These are phyloP conservation scores for Eurypyga helias DNA, from an alignment of 2,113 vertebrate species.

Conservation along the genomic window DNA sequence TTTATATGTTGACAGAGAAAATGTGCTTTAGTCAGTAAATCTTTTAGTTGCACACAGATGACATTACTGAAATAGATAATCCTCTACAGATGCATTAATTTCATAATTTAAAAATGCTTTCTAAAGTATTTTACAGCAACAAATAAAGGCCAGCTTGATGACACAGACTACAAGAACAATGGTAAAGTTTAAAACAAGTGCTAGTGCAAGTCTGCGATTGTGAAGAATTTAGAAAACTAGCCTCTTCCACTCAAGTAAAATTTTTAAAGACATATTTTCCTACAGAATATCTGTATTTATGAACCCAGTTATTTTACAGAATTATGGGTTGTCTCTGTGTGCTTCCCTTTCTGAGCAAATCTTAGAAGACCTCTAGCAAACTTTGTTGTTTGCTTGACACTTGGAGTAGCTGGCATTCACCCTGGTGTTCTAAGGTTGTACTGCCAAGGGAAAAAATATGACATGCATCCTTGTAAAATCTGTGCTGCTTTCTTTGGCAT, in stretches of 20 bases:
- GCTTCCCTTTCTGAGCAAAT: background rate
- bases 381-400: background rate
- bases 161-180: background rate
- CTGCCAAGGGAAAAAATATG: constrained; percentile 47
- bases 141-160: background rate
- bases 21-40: constrained; percentile 2
- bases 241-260: background rate
- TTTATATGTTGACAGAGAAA: background rate
- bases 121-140: background rate
- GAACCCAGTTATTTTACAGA: background rate
- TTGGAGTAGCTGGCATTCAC: background rate
- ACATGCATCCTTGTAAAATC: constrained; percentile 31
- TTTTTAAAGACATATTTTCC: background rate
- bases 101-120: constrained; percentile 4
- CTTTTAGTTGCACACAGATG: background rate
- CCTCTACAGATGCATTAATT: constrained; percentile 19
- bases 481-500: constrained; percentile 65
- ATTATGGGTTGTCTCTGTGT: background rate
- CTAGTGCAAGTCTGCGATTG: accelerated
- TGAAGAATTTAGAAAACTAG: background rate
- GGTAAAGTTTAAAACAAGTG: background rate
- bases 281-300: background rate
- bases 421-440: constrained; percentile 25
- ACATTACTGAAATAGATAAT: constrained; percentile 12
- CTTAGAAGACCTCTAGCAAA: background rate